These are phyloP conservation scores for Hucho hucho DNA, from an alignment of 2,113 vertebrate species.

Conservation along the genomic window DNA sequence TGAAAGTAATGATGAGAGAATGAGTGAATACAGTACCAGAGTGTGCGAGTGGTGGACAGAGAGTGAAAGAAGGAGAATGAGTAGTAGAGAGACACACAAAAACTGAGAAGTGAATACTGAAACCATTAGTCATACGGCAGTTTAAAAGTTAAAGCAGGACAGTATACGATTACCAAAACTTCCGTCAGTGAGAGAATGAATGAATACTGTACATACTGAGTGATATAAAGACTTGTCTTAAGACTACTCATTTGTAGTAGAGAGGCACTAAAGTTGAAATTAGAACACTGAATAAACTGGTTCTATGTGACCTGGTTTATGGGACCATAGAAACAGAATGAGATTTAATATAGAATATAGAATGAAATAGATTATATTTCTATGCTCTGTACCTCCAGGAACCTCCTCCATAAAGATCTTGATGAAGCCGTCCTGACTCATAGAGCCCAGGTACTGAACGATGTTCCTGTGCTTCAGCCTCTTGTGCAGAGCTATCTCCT, in stretches of 20 bases:
- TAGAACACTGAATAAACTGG: no score
- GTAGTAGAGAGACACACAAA: background rate
- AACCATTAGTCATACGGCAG: background rate
- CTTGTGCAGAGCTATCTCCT: conserved; percentile 91
- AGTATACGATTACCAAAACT: no score
- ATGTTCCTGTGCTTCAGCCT: conserved; percentile 89
- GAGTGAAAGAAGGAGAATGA: background rate
- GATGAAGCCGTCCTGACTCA: conserved; percentile 88
- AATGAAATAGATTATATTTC: no score
- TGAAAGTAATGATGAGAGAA: background rate
- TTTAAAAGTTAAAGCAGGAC: no score
- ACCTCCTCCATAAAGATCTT: conserved; percentile 98
- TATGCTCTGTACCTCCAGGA: conserved; percentile 80
- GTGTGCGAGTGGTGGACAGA: background rate
- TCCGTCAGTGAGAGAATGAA: no score
- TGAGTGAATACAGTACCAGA: background rate
- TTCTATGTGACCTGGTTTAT: no score
- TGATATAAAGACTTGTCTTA: no score
- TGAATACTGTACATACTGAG: no score
- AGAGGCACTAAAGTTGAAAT: no score
- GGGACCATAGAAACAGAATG: background rate
- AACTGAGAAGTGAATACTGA: background rate
- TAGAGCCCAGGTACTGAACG: conserved; percentile 88
- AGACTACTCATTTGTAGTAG: no score
- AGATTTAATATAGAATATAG: no score